Conservation (phyloP, 2,797 vertebrate genomes). For the Buphagus erythrorhynchus region DNA sequence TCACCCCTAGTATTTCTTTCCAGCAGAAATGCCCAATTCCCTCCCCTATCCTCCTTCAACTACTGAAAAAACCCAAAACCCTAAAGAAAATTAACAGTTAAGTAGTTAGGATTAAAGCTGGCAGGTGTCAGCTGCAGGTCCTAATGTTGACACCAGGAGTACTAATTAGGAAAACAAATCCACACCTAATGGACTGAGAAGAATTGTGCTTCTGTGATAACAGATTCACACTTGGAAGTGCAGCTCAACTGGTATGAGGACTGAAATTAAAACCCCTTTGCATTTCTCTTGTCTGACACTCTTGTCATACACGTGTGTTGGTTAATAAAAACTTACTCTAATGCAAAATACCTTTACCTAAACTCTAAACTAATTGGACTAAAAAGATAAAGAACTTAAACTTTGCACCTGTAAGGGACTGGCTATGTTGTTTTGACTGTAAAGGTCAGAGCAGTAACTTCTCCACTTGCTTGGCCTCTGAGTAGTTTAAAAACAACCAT, state of each 20-base stretch:
- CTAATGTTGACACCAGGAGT: not conserved
- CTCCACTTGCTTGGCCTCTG: not conserved
- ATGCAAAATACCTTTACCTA: not conserved
- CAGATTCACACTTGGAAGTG: not conserved
- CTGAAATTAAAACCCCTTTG: not conserved
- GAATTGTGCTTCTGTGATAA: not conserved
- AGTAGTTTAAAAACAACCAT: not conserved
- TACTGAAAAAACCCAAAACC: not conserved
- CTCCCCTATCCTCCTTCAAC: not conserved
- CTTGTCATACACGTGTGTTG: fast-evolving
- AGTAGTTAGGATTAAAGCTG: not conserved
- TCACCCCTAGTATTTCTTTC: not conserved
- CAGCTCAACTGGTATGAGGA: not conserved
- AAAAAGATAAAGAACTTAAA: not conserved
- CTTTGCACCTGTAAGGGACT: not conserved
- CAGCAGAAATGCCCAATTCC: not conserved
- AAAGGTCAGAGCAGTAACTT: not conserved
- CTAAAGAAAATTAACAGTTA: not conserved
- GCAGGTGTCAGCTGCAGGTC: not conserved
- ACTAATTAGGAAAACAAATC: not conserved
- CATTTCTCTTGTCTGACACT: not conserved
- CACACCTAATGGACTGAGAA: fast-evolving
- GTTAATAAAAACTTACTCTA: not conserved
- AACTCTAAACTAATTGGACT: not conserved
- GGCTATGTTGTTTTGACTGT: not conserved